Percentiles rank a stretch among this genome's conserved stretches.
phyloP scores from a whole-genome alignment of 2,888 invertebrate species.

The Napeogenes sylphis region DNA sequence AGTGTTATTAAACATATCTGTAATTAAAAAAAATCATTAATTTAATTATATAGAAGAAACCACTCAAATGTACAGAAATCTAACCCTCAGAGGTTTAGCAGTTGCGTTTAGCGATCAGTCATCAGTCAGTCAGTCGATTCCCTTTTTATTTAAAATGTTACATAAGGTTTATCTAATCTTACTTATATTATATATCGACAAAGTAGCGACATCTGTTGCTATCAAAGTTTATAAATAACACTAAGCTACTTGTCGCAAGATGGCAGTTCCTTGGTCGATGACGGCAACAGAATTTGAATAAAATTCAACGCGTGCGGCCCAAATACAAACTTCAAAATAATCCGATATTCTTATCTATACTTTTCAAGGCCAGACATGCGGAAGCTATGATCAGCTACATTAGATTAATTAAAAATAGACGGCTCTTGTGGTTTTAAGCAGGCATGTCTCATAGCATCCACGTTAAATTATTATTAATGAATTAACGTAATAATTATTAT shows the following conservation, averaged over 20 bases:
- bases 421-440: neutral
- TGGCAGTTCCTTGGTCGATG: neutral
- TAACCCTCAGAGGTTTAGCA: too few species aligned
- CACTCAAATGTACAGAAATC: too few species aligned
- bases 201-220: too few species aligned
- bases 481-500: neutral
- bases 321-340: constrained; percentile 17
- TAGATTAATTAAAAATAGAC: constrained; percentile 1
- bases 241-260: neutral
- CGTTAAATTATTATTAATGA: neutral
- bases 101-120: too few species aligned
- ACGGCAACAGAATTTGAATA: constrained; percentile 4
- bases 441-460: neutral
- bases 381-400: constrained; percentile 26
- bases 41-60: too few species aligned
- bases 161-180: too few species aligned
- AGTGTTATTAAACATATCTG: too few species aligned
- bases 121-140: too few species aligned
- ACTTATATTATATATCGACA: too few species aligned
- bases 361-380: constrained; percentile 44
- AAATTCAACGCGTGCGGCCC: constrained; percentile 9
- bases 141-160: too few species aligned
- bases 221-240: neutral
- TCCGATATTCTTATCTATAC: constrained; percentile 30
- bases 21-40: too few species aligned